Percentiles rank a stretch among this genome's conserved stretches.
Conservation (phyloP, 2,113 vertebrate species). For the Mystacornis crossleyi region DNA sequence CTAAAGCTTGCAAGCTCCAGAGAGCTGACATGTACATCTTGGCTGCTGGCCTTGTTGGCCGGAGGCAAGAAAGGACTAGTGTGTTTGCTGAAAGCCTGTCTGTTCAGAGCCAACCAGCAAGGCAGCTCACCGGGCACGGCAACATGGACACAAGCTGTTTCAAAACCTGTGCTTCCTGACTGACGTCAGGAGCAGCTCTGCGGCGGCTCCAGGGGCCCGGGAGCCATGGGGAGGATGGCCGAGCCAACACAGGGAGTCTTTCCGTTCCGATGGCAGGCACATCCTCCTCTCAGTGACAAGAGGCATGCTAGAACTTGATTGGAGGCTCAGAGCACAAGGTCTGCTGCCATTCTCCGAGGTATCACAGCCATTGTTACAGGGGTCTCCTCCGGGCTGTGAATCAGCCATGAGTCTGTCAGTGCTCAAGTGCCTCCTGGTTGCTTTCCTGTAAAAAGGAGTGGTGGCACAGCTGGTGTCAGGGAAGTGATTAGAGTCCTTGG, state of each 20-base stretch:
- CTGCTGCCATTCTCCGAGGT: not conserved
- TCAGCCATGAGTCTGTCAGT: not conserved
- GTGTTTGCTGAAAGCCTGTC: constrained; percentile 6
- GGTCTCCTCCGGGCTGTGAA: not conserved
- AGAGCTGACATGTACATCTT: not conserved
- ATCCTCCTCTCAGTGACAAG: not conserved
- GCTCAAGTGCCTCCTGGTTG: not conserved
- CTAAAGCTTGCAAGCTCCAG: not conserved
- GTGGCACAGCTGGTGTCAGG: not conserved
- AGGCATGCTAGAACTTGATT: not conserved
- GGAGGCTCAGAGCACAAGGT: not conserved
- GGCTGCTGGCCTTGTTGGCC: not conserved
- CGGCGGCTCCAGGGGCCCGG: accelerated
- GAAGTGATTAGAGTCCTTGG: not conserved
- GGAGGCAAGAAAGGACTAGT: not conserved
- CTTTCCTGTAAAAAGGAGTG: not conserved
- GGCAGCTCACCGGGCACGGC: not conserved
- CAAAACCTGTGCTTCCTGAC: constrained; percentile 44
- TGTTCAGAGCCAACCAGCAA: not conserved
- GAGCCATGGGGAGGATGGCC: accelerated
- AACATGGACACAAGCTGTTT: constrained; percentile 2
- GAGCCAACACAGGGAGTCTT: not conserved
- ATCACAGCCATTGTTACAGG: accelerated
- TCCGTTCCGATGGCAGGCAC: not conserved
- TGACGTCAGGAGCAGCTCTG: constrained; percentile 10